These are phyloP conservation scores for Epinotia ramella DNA, from an alignment of 2,888 invertebrate species.

Conservation along the genomic window DNA sequence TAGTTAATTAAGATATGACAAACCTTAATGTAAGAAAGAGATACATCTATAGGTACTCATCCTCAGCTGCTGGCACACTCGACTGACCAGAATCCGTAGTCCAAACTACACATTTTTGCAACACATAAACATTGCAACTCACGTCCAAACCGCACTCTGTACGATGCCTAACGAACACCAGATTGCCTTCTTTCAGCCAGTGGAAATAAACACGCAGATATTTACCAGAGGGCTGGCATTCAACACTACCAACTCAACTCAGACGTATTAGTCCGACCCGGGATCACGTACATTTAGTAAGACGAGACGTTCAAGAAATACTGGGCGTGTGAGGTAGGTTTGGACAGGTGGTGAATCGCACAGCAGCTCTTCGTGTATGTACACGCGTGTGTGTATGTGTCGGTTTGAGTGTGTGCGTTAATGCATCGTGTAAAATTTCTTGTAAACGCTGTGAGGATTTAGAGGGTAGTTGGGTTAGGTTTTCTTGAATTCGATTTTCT, in stretches of 20 bases:
- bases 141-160: conserved; percentile 29
- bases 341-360: background rate
- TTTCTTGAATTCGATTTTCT: no score
- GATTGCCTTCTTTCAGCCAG: conserved; percentile 84
- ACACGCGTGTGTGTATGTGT: conserved; percentile 8
- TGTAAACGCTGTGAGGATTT: conserved; percentile 27
- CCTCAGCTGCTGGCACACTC: background rate
- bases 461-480: background rate
- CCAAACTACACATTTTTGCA: conserved; percentile 16
- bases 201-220: conserved; percentile 82
- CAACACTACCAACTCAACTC: background rate
- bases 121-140: conserved; percentile 1
- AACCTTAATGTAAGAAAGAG: no score
- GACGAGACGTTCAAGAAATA: background rate
- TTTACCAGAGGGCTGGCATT: conserved; percentile 62
- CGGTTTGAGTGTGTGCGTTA: conserved; percentile 30
- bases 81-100: background rate
- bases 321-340: background rate
- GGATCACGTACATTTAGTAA: no score
- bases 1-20: no score
- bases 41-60: background rate
- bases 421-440: conserved; percentile 31
- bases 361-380: conserved; percentile 62
- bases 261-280: background rate
- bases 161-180: conserved; percentile 67